Evolutionary conservation across 1,140 invertebrate genomes (phyloP), one percentile per base, ranked within the genome.

Genomic region (Harlomillsia oculata): DNA sequence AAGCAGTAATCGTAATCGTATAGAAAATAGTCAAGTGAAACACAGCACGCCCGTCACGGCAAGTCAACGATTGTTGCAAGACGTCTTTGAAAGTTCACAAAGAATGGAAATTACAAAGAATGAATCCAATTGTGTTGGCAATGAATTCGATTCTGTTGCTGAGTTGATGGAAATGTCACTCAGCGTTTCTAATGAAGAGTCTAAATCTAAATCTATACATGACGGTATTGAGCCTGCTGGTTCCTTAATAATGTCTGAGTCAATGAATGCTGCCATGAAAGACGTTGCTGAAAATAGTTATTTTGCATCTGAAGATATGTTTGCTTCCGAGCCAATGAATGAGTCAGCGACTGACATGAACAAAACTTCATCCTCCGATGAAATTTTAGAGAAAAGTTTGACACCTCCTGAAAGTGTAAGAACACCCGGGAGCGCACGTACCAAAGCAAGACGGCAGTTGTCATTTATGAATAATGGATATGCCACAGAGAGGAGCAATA

Each of bases 301-400:
- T 25, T 52, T 52, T 36, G 48, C 44, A 13, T 58, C 56, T 5
- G 40, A 58, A 37, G 56, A 58, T 26, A 39, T 58, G 40, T 58
- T 58, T 53, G 45, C 53, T 21, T n/a, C n/a, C n/a, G 40, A 45
- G 13, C 16, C 41, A 2, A 30, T 32, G 30, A 29, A 26, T 13
- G 51, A 34, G 3, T 20, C n/a, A n/a, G 5, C n/a, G 28, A 5
- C 36, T 4, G 18, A 50, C 16, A 5, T 16, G 14, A 26, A 50
- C 26, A 26, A 50, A 25, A n/a, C 28, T 30, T 14, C 16, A 21
- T 51, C 36, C 1, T 51, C 49, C 3, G 34, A 49, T 44, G 55
- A 52, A 57, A 9, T 51, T 16, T 57, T 57, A 44, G 39, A 40
- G 2, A 30, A 18, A 1, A 57, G 55, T 34, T 54, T n/a, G n/a